phyloP scores from a whole-genome alignment of 2,113 vertebrate species.

The Ictidomys tridecemlineatus region DNA sequence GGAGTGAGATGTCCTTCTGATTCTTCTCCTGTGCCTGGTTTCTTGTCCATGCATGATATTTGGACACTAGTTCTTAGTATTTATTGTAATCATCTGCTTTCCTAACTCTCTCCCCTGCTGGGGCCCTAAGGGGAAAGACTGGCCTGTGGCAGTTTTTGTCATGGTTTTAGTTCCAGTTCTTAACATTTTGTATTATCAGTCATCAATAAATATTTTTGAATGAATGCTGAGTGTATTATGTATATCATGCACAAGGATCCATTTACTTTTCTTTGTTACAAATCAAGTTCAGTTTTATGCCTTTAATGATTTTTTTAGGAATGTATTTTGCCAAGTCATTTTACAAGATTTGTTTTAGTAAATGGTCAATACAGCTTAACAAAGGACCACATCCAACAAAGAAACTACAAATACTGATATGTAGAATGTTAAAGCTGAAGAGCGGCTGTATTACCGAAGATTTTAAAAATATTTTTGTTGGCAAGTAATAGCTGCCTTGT shows the following conservation, averaged over 20 bases:
- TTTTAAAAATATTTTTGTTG: neutral
- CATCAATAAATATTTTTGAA: neutral
- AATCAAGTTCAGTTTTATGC: neutral
- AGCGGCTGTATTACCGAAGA: neutral
- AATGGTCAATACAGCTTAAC: neutral
- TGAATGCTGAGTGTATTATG: neutral
- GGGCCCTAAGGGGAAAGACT: neutral
- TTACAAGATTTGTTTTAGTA: conserved; percentile 15
- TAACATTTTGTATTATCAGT: neutral
- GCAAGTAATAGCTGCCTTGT: neutral
- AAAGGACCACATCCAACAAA: neutral
- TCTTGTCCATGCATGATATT: neutral
- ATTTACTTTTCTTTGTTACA: neutral
- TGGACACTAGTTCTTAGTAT: neutral
- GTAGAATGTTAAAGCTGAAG: neutral
- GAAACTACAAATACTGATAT: neutral
- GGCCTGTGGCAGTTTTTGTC: neutral
- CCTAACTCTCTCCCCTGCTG: neutral
- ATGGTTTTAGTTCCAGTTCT: neutral
- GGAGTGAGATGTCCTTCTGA: neutral
- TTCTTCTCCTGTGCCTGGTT: neutral
- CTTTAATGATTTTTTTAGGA: neutral
- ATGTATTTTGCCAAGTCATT: neutral
- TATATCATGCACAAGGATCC: neutral
- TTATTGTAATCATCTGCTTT: neutral